These are phyloP conservation scores for Campoletis raptor DNA, from an alignment of 2,888 invertebrate genomes.

Conservation along the genomic window DNA sequence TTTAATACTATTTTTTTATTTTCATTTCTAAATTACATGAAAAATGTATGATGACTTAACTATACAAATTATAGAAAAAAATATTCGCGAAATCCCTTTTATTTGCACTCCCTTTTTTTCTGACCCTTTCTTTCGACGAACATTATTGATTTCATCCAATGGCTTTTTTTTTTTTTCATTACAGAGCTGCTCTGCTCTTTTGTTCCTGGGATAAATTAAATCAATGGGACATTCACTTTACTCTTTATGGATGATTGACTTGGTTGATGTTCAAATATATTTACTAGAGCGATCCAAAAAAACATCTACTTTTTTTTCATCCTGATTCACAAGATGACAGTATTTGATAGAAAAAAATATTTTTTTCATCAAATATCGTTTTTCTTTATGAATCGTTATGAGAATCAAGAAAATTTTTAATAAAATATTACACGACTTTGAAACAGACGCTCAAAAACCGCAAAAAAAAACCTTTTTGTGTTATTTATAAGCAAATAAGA, in stretches of 20 bases:
- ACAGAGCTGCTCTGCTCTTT: constrained; percentile 4
- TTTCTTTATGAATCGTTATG: too few relatives aligned
- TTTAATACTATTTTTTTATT: not conserved
- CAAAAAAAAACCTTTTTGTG: too few relatives aligned
- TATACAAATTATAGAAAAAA: not conserved
- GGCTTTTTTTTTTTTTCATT: constrained; percentile 27
- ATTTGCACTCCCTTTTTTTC: not conserved
- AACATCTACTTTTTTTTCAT: not conserved
- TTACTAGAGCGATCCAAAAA: not conserved
- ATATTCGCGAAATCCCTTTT: not conserved
- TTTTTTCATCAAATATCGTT: too few relatives aligned
- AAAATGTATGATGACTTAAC: not conserved
- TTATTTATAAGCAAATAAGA: too few relatives aligned
- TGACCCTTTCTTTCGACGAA: not conserved
- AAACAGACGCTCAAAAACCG: too few relatives aligned
- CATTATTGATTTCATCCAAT: constrained; percentile 40
- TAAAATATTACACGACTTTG: too few relatives aligned
- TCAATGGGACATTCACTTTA: constrained; percentile 31
- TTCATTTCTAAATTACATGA: not conserved
- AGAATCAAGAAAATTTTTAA: too few relatives aligned
- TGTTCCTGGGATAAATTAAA: constrained; percentile 44
- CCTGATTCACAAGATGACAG: not conserved
- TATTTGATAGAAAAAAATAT: too few relatives aligned
- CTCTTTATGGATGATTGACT: constrained; percentile 27
- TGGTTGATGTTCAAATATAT: not conserved